These are phyloP conservation scores for Melanchra persicariae DNA, from an alignment of 2,888 invertebrate genomes.

Conservation along the genomic window DNA sequence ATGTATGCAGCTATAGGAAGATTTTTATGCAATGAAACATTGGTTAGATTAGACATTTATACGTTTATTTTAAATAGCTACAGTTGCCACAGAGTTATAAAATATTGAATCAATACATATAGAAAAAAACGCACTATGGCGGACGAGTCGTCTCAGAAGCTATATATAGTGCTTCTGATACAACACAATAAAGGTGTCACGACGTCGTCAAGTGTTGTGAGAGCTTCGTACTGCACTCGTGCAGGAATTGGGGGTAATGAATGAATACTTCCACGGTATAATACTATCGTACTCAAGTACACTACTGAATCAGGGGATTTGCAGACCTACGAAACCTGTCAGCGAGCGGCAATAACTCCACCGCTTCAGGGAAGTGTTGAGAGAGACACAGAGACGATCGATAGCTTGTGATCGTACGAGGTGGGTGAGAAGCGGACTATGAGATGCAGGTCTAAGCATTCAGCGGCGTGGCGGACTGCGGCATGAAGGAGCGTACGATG, in stretches of 20 bases:
- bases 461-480: slow-evolving; percentile 2
- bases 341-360: background rate
- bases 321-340: slow-evolving; percentile 2
- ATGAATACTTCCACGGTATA: slow-evolving; percentile 6
- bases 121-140: too few relatives aligned
- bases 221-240: slow-evolving; percentile 1
- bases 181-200: background rate
- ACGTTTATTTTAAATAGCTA: too few relatives aligned
- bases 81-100: too few relatives aligned
- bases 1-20: too few relatives aligned
- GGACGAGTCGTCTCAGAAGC: slow-evolving; percentile 10
- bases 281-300: slow-evolving; percentile 6
- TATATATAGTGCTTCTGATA: background rate
- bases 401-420: slow-evolving; percentile 7
- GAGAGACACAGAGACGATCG: slow-evolving; percentile 18
- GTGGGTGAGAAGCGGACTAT: slow-evolving; percentile 10
- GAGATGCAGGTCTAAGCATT: slow-evolving; percentile 6
- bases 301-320: slow-evolving; percentile 8
- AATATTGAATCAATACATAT: too few relatives aligned
- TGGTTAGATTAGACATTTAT: too few relatives aligned
- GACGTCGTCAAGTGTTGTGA: background rate
- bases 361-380: slow-evolving; percentile 5
- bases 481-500: slow-evolving; percentile 87
- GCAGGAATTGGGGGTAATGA: background rate
- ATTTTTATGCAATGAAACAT: too few relatives aligned